Evolutionary conservation across 2,113 vertebrate species (phyloP).

Genomic region (Callipepla californica): DNA sequence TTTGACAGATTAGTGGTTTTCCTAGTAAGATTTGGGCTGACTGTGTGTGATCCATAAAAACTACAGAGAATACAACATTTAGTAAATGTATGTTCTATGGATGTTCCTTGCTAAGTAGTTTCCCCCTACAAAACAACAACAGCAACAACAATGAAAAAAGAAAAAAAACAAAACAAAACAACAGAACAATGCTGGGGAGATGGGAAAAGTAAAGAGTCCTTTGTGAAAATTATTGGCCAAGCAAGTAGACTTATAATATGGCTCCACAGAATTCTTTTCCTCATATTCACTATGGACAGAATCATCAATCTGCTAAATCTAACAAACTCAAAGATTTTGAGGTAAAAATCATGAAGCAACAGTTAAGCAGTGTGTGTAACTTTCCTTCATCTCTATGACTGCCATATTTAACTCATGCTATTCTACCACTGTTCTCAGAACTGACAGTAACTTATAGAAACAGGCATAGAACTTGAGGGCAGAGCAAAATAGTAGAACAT

Average conservation of each 20-base stretch:
- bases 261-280: background rate
- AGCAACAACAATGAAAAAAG: too few species aligned
- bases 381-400: background rate
- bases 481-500: background rate
- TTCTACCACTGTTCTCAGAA: background rate
- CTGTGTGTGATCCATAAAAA: background rate
- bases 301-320: background rate
- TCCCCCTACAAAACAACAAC: background rate
- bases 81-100: background rate
- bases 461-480: fast-evolving
- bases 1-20: background rate
- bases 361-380: background rate
- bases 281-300: background rate
- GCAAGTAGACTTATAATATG: background rate
- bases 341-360: background rate
- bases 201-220: background rate
- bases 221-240: background rate
- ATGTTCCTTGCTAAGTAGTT: background rate
- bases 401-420: background rate
- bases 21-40: background rate
- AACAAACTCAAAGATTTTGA: background rate
- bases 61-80: background rate
- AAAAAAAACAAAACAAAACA: background rate
- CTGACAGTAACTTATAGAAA: background rate
- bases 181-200: background rate